Percentiles rank a stretch among this genome's conserved stretches.
Conservation (phyloP, 2,888 invertebrate genomes). For the Amblyjoppa fuscipennis region DNA sequence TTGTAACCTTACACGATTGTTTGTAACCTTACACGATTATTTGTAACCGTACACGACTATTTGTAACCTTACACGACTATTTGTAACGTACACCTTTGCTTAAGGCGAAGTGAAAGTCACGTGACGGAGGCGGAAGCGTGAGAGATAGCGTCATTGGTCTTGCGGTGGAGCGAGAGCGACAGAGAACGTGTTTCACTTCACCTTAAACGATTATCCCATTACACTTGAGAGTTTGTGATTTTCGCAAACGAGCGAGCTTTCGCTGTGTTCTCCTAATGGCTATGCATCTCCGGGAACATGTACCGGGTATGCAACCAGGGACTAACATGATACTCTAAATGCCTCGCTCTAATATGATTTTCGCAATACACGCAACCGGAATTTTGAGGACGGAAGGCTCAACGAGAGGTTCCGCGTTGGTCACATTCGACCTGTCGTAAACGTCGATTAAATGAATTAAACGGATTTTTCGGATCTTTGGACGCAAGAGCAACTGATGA, state of each 20-base stretch:
- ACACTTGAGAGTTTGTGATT: not conserved
- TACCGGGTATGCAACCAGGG: not conserved
- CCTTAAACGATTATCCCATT: slow-evolving; percentile 32
- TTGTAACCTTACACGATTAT: too few species aligned
- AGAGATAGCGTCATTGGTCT: too few species aligned
- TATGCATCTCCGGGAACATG: not conserved
- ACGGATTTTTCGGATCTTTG: not conserved
- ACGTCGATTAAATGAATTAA: slow-evolving; percentile 6
- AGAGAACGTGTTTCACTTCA: too few species aligned
- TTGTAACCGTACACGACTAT: too few species aligned
- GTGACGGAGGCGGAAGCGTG: too few species aligned
- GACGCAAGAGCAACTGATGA: slow-evolving; percentile 14
- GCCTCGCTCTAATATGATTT: not conserved
- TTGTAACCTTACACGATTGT: too few species aligned
- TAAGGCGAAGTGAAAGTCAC: too few species aligned
- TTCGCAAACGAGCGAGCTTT: not conserved
- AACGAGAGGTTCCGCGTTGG: slow-evolving; percentile 61
- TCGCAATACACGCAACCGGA: not conserved
- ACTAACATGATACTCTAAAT: slow-evolving; percentile 9
- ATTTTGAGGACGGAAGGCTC: slow-evolving; percentile 49
- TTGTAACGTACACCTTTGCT: too few species aligned
- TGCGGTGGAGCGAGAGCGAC: too few species aligned
- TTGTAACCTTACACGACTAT: too few species aligned
- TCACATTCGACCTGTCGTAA: slow-evolving; percentile 61
- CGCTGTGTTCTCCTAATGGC: not conserved